These are phyloP conservation scores for Hecatera dysodea DNA, from an alignment of 2,888 invertebrate species.

Conservation along the genomic window DNA sequence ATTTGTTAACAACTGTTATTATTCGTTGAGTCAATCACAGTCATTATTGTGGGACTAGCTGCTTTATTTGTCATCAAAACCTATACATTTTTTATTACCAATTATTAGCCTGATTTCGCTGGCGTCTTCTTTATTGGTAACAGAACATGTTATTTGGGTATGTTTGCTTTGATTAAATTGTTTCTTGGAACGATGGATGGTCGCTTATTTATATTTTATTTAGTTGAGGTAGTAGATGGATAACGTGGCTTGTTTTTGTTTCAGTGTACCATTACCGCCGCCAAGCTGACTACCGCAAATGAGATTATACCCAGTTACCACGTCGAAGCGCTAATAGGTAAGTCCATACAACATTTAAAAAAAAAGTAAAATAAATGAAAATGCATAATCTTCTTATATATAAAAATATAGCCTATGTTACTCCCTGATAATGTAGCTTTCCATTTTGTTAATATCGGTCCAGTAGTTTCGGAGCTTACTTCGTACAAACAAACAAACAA, in stretches of 20 bases:
- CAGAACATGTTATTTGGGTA: slow-evolving; percentile 56
- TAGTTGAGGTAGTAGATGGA: slow-evolving; percentile 7
- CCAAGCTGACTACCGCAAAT: slow-evolving; percentile 91
- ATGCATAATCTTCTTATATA: neutral
- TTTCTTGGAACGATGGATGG: slow-evolving; percentile 31
- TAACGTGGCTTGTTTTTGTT: slow-evolving; percentile 68
- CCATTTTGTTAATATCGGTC: too few relatives aligned
- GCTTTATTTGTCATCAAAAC: slow-evolving; percentile 78
- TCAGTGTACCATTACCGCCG: slow-evolving; percentile 86
- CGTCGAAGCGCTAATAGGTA: slow-evolving; percentile 90
- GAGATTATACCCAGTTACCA: slow-evolving; percentile 87
- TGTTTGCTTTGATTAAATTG: slow-evolving; percentile 57
- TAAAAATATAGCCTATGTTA: too few relatives aligned
- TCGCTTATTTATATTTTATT: slow-evolving; percentile 23
- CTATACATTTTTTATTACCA: slow-evolving; percentile 63
- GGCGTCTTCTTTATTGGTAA: slow-evolving; percentile 51
- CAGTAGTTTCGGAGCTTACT: too few relatives aligned
- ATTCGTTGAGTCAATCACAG: slow-evolving; percentile 81
- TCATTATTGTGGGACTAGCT: slow-evolving; percentile 78
- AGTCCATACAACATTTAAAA: slow-evolving; percentile 61
- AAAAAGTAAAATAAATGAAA: neutral
- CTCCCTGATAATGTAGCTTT: too few relatives aligned
- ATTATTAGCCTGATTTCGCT: slow-evolving; percentile 61
- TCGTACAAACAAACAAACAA: too few relatives aligned
- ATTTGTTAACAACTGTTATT: slow-evolving; percentile 86